Percentiles rank a stretch among this genome's conserved stretches.
Evolutionary conservation across 2,888 invertebrate species (phyloP).

Genomic region (Lasioglossum leucozonium): DNA sequence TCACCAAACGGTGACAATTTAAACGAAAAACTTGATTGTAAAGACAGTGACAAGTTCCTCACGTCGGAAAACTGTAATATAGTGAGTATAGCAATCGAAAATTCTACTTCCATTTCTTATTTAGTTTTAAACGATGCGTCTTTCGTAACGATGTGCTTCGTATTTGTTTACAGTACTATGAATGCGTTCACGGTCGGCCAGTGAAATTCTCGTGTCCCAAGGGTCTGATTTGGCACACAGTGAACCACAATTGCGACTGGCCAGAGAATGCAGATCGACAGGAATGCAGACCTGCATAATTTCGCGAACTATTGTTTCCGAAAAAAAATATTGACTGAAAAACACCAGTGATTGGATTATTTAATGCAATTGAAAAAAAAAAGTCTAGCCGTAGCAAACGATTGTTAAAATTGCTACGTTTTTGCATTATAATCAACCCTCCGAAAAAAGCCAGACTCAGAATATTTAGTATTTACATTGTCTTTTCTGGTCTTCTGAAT

Average conservation of each 20-base stretch:
- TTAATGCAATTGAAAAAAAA: background rate
- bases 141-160: background rate
- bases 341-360: background rate
- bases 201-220: slow-evolving; percentile 90
- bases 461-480: too few species aligned
- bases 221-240: slow-evolving; percentile 91
- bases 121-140: background rate
- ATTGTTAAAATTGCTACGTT: background rate
- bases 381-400: too few species aligned
- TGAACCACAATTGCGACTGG: slow-evolving; percentile 92
- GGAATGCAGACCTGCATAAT: slow-evolving; percentile 83
- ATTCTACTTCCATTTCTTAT: too few species aligned
- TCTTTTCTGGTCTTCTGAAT: too few species aligned
- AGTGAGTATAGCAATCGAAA: slow-evolving; percentile 81
- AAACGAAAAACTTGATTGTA: slow-evolving; percentile 84
- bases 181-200: slow-evolving; percentile 92
- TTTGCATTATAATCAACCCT: background rate
- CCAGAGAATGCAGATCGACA: slow-evolving; percentile 89
- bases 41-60: slow-evolving; percentile 85
- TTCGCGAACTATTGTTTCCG: background rate
- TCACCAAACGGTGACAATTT: slow-evolving; percentile 77
- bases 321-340: slow-evolving; percentile 12
- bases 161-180: slow-evolving; percentile 89
- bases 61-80: slow-evolving; percentile 87
- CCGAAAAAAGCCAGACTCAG: background rate